Conservation (phyloP, 2,113 vertebrate genomes). For the Hippocampus guttulatus region DNA sequence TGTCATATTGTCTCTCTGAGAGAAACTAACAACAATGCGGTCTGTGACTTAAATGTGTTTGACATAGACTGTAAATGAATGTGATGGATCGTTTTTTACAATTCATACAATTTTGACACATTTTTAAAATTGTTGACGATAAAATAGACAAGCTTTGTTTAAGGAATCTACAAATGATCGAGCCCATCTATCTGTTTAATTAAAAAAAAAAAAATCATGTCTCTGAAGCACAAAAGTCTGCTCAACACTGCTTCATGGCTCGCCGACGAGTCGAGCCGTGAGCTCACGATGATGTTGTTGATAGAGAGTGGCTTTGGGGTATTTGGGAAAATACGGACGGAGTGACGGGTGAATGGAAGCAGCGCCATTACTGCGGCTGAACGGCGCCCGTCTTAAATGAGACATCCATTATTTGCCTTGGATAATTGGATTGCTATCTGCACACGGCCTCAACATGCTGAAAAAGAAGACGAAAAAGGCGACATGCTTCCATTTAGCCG, state of each 20-base stretch:
- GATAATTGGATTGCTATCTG: conserved; percentile 68
- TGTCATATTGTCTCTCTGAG: too few relatives aligned
- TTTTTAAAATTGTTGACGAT: too few relatives aligned
- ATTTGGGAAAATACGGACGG: not conserved
- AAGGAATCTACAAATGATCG: too few relatives aligned
- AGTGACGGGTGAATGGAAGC: conserved; percentile 22
- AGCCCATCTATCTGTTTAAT: too few relatives aligned
- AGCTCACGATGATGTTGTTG: conserved; percentile 54
- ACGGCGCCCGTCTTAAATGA: conserved; percentile 59
- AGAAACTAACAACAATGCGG: too few relatives aligned
- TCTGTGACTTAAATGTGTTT: too few relatives aligned
- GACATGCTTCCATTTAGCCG: conserved; percentile 58
- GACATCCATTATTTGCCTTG: conserved; percentile 61
- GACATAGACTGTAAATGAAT: too few relatives aligned
- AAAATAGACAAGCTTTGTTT: too few relatives aligned
- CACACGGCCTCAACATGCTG: conserved; percentile 36
- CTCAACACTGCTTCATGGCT: conserved; percentile 8
- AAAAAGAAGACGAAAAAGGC: conserved; percentile 24
- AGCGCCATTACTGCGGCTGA: conserved; percentile 38
- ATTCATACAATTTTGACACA: too few relatives aligned
- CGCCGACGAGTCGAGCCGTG: conserved; percentile 37
- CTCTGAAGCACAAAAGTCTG: not conserved
- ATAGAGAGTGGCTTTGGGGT: conserved; percentile 40
- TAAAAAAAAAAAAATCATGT: too few relatives aligned
- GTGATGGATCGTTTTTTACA: too few relatives aligned